Percentiles rank a stretch among this genome's conserved stretches.
Evolutionary conservation across 2,113 vertebrate species (phyloP).

Genomic region (Petaurus breviceps): DNA sequence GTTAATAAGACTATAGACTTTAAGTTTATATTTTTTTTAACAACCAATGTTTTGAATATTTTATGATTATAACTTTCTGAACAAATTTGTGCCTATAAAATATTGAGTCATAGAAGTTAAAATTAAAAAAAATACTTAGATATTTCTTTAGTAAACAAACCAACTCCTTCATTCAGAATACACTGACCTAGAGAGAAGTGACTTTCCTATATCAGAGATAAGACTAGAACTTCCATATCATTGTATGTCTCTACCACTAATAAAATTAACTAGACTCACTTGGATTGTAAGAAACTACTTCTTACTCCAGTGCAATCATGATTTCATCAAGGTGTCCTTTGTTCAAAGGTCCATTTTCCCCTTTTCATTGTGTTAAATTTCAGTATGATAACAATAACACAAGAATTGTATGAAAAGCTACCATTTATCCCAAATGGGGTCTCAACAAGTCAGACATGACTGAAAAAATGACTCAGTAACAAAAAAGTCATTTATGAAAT

Average conservation of each 20-base stretch:
- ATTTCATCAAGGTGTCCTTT: not conserved
- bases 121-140: not conserved
- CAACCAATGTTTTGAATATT: not conserved
- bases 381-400: not conserved
- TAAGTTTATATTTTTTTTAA: too few species aligned
- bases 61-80: not conserved
- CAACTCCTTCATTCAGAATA: not conserved
- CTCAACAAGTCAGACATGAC: too few species aligned
- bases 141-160: not conserved
- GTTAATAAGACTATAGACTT: not conserved
- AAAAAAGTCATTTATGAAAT: not conserved
- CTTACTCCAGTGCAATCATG: not conserved
- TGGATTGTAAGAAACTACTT: not conserved
- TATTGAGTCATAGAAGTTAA: not conserved
- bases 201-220: not conserved
- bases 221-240: not conserved
- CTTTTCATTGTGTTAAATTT: not conserved
- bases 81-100: not conserved
- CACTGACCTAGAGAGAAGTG: not conserved
- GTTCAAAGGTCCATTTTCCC: not conserved
- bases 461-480: too few species aligned
- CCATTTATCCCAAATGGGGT: not conserved
- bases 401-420: not conserved
- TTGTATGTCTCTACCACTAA: not conserved
- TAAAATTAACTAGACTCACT: not conserved